phyloP scores from a whole-genome alignment of 2,797 vertebrate species.

The Channallabes apus region DNA sequence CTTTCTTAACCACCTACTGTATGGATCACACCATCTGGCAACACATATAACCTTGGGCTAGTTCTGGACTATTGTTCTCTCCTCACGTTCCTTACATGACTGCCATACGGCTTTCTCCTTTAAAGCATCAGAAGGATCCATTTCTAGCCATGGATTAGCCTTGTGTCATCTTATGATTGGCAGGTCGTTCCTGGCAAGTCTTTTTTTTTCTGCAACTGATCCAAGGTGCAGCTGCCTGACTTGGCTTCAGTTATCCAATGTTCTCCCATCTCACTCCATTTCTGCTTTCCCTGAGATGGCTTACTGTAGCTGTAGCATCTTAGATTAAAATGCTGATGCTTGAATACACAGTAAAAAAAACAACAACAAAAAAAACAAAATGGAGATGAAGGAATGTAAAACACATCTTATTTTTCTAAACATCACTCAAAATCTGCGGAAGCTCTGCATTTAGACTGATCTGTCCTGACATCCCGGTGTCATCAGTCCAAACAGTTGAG shows the following conservation, averaged over 20 bases:
- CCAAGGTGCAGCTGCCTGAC: neutral
- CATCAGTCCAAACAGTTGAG: neutral
- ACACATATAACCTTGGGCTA: slow-evolving; percentile 1
- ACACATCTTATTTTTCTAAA: too few relatives aligned
- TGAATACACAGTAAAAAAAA: neutral
- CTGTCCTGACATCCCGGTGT: too few relatives aligned
- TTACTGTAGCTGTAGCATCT: neutral
- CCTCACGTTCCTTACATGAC: neutral
- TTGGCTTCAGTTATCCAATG: neutral
- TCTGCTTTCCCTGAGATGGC: neutral
- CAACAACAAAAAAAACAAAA: neutral
- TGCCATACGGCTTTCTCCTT: neutral
- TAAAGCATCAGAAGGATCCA: neutral
- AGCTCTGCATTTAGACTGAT: neutral
- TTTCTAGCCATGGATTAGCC: neutral
- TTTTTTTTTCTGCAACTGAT: neutral
- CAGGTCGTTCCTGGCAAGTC: too few relatives aligned
- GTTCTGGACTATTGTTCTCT: neutral
- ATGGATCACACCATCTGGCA: slow-evolving; percentile 11
- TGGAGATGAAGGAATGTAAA: neutral
- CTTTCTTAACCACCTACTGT: slow-evolving; percentile 7
- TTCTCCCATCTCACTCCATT: neutral
- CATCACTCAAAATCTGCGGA: neutral
- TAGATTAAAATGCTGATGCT: neutral
- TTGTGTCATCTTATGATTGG: neutral